A percentile compares a stretch with the other conserved stretches of the same genome.
phyloP scores from a whole-genome alignment of 2,113 vertebrate species.

The Eurypyga helias region DNA sequence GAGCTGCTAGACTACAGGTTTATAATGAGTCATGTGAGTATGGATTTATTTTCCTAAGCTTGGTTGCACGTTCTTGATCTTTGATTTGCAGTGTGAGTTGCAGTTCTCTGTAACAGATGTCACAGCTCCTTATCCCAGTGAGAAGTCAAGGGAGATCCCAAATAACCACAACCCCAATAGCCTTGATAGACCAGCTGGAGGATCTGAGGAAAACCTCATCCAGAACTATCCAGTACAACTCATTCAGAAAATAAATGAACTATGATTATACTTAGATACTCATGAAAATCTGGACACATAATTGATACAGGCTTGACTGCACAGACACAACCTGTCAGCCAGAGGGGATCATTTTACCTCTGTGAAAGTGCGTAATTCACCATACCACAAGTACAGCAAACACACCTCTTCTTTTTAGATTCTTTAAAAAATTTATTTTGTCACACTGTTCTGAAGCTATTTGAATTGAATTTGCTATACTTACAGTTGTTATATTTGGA shows the following conservation, averaged over 20 bases:
- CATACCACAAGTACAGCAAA: neutral
- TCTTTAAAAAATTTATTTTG: neutral
- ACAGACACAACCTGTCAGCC: neutral
- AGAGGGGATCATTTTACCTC: neutral
- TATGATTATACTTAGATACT: neutral
- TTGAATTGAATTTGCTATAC: neutral
- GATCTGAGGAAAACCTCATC: neutral
- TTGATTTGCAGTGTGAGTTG: neutral
- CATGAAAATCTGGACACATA: neutral
- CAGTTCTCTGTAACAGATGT: neutral
- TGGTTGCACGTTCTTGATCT: neutral
- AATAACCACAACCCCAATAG: neutral
- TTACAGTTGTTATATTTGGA: neutral
- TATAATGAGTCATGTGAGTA: neutral
- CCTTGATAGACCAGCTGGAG: neutral
- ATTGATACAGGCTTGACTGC: neutral
- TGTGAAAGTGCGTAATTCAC: neutral
- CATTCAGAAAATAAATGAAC: neutral
- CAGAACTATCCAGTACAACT: neutral
- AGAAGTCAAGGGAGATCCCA: neutral
- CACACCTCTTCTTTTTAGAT: neutral
- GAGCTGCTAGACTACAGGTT: neutral
- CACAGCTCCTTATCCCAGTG: neutral
- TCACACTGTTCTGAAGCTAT: neutral
- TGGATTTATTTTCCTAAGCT: neutral